A percentile compares a stretch with the other conserved stretches of the same genome.
Evolutionary conservation across 2,797 vertebrate species (phyloP).

Genomic region (Microhierax caerulescens): DNA sequence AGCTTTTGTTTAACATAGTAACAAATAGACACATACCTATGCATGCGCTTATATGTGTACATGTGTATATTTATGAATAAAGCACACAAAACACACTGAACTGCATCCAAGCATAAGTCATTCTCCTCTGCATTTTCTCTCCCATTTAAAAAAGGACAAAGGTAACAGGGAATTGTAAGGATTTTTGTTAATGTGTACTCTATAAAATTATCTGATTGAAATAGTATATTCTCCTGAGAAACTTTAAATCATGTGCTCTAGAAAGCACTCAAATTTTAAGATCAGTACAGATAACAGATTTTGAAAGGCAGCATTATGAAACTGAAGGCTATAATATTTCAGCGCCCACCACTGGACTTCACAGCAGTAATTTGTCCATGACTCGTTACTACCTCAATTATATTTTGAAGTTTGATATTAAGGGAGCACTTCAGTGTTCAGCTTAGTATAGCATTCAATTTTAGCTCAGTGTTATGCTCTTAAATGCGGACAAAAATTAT

Average conservation of each 20-base stretch:
- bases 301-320: slow-evolving; percentile 24
- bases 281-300: neutral
- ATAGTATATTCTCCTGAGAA: neutral
- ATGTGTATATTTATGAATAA: neutral
- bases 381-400: neutral
- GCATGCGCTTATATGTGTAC: neutral
- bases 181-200: neutral
- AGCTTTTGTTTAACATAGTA: neutral
- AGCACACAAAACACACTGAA: neutral
- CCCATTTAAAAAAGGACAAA: neutral
- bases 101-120: neutral
- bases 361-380: neutral
- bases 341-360: neutral
- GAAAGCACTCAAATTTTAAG: neutral
- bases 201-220: slow-evolving; percentile 16
- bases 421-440: neutral
- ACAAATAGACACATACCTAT: neutral
- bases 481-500: neutral
- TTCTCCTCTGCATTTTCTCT: neutral
- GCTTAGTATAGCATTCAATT: neutral
- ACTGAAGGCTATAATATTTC: neutral
- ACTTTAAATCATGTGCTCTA: neutral
- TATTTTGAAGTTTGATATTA: neutral
- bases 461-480: neutral
- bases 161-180: neutral